phyloP scores from a whole-genome alignment of 92 coral and sea anemone species.

The Chrysogorgia sp. region DNA sequence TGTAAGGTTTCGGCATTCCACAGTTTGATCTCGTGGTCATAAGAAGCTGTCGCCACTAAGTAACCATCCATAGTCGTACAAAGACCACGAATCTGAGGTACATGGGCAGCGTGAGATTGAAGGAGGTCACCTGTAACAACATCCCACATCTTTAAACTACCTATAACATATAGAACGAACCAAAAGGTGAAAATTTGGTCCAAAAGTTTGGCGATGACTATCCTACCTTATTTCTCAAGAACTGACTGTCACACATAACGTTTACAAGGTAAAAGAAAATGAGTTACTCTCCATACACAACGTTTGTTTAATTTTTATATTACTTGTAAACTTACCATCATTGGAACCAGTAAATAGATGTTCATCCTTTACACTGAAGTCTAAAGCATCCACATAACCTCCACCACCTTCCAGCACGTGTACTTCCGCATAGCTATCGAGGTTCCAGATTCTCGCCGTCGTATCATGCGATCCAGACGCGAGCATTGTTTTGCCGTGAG shows the following conservation, averaged over 20 bases:
- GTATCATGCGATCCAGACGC: slow-evolving; percentile 57
- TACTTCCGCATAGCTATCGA: slow-evolving; percentile 51
- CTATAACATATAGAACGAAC: background rate
- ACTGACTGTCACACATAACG: too few species aligned
- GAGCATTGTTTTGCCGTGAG: slow-evolving; percentile 49
- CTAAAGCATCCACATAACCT: slow-evolving; percentile 56
- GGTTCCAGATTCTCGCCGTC: slow-evolving; percentile 62
- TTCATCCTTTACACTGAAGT: slow-evolving; percentile 42
- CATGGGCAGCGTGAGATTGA: slow-evolving; percentile 41
- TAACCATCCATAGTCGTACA: slow-evolving; percentile 57
- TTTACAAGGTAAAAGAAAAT: too few species aligned
- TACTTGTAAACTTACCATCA: slow-evolving; percentile 46
- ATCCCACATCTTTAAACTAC: slow-evolving; percentile 55
- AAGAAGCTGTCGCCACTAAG: slow-evolving; percentile 55
- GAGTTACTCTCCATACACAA: too few species aligned
- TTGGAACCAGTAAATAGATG: slow-evolving; percentile 53
- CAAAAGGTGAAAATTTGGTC: background rate
- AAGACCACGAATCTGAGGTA: slow-evolving; percentile 61
- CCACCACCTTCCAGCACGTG: slow-evolving; percentile 46
- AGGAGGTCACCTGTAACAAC: slow-evolving; percentile 33
- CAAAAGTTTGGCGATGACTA: too few species aligned
- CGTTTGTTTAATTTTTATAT: too few species aligned
- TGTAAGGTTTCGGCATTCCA: slow-evolving; percentile 45
- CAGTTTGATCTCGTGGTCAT: slow-evolving; percentile 56
- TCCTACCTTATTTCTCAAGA: too few species aligned